Evolutionary conservation across 1,140 invertebrate genomes (phyloP).

Genomic region (Leptinotarsa texana): DNA sequence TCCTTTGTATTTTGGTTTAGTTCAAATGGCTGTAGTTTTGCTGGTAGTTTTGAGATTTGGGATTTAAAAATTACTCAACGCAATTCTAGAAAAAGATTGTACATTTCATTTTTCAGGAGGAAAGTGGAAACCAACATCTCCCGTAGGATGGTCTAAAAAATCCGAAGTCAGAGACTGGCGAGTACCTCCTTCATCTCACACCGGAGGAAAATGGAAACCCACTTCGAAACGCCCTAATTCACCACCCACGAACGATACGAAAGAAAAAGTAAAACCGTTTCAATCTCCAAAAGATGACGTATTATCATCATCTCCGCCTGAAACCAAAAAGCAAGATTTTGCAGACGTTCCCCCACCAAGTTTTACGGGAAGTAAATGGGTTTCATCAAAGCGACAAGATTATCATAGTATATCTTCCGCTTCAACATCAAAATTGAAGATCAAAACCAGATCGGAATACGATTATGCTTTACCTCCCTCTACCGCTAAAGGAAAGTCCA

Average conservation of each 20-base stretch:
- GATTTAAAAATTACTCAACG: too few relatives aligned
- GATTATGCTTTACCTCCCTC: slow-evolving; percentile 41
- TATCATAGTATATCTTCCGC: slow-evolving; percentile 10
- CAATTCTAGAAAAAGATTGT: neutral
- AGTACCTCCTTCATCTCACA: slow-evolving; percentile 47
- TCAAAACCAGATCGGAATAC: slow-evolving; percentile 48
- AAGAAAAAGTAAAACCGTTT: slow-evolving; percentile 68
- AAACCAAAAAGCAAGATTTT: slow-evolving; percentile 40
- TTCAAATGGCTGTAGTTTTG: too few relatives aligned
- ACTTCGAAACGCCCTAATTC: slow-evolving; percentile 45
- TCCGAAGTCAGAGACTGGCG: slow-evolving; percentile 29
- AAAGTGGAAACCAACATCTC: slow-evolving; percentile 56
- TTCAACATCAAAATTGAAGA: slow-evolving; percentile 46
- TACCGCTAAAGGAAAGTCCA: slow-evolving; percentile 35
- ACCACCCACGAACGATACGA: slow-evolving; percentile 67
- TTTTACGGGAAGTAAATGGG: slow-evolving; percentile 57
- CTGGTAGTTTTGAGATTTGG: too few relatives aligned
- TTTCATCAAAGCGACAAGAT: slow-evolving; percentile 43
- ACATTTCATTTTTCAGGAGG: slow-evolving; percentile 41
- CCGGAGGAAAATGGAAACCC: slow-evolving; percentile 30
- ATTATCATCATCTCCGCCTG: slow-evolving; percentile 57
- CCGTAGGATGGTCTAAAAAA: slow-evolving; percentile 41
- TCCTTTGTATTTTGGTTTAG: too few relatives aligned
- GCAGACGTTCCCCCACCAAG: slow-evolving; percentile 43
- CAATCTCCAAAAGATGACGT: slow-evolving; percentile 31